Conservation (phyloP, 2,113 vertebrate species). For the Stegastes partitus region DNA sequence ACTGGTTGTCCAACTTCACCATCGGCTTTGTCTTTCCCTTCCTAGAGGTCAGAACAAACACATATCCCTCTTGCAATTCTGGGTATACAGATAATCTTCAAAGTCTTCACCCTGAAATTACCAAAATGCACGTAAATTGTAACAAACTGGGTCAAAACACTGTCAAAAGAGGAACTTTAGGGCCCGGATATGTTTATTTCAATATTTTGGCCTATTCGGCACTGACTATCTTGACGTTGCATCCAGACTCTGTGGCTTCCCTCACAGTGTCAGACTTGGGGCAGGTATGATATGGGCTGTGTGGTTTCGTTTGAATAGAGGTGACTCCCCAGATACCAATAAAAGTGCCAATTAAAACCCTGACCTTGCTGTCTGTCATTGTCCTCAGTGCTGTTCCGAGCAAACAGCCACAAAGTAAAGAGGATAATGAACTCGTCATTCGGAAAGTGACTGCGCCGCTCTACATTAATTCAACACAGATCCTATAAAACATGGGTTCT, state of each 20-base stretch:
- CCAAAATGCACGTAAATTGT: background rate
- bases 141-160: background rate
- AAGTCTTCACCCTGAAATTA: conserved; percentile 6
- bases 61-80: background rate
- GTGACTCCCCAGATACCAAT: conserved; percentile 37
- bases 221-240: background rate
- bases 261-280: conserved; percentile 15
- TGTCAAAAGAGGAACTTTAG: background rate
- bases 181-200: background rate
- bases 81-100: background rate
- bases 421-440: conserved; percentile 19
- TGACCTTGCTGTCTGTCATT: conserved; percentile 30
- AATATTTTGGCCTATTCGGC: background rate
- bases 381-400: conserved; percentile 29
- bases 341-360: conserved; percentile 40
- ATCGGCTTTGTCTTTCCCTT: conserved; percentile 93
- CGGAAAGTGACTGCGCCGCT: background rate
- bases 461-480: background rate
- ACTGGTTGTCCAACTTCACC: conserved; percentile 94
- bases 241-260: background rate
- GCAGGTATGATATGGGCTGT: background rate
- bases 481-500: background rate
- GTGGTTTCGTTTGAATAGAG: conserved; percentile 22
- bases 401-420: conserved; percentile 15
- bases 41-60: conserved; percentile 85